Evolutionary conservation across 1,140 invertebrate genomes (phyloP).

Genomic region (Apis cerana): DNA sequence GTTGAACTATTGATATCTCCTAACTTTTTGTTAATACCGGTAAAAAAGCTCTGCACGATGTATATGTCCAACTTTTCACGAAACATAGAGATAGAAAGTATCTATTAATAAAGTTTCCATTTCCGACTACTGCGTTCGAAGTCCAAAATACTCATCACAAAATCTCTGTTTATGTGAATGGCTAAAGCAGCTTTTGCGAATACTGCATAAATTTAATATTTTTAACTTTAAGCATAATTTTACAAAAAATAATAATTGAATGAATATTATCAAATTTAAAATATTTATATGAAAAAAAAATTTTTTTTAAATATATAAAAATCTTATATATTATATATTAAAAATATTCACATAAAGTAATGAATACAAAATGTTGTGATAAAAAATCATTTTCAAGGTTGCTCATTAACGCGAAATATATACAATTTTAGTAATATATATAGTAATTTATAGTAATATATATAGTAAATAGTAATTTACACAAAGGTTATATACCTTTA

Average conservation of each 20-base stretch:
- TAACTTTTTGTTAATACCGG: slow-evolving; percentile 38
- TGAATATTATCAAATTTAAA: background rate
- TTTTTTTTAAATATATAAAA: background rate
- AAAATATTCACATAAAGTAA: slow-evolving; percentile 1
- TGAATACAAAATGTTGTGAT: slow-evolving; percentile 23
- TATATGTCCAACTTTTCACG: slow-evolving; percentile 41
- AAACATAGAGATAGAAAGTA: slow-evolving; percentile 31
- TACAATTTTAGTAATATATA: background rate
- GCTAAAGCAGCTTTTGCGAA: background rate
- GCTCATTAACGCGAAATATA: slow-evolving; percentile 21
- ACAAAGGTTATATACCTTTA: slow-evolving; percentile 1
- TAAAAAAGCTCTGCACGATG: background rate
- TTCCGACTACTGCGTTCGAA: slow-evolving; percentile 37
- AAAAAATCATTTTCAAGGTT: slow-evolving; percentile 35
- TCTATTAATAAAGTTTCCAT: slow-evolving; percentile 52
- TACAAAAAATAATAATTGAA: background rate
- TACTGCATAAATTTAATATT: background rate
- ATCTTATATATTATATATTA: background rate
- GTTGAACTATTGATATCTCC: slow-evolving; percentile 67
- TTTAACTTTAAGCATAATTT: background rate
- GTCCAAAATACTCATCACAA: slow-evolving; percentile 33
- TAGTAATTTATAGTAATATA: too few species aligned
- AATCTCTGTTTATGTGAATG: slow-evolving; percentile 11
- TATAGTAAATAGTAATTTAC: background rate
- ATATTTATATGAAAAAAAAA: background rate